Conservation (phyloP, 2,797 vertebrate species). For the Lagothrix lagotricha region DNA sequence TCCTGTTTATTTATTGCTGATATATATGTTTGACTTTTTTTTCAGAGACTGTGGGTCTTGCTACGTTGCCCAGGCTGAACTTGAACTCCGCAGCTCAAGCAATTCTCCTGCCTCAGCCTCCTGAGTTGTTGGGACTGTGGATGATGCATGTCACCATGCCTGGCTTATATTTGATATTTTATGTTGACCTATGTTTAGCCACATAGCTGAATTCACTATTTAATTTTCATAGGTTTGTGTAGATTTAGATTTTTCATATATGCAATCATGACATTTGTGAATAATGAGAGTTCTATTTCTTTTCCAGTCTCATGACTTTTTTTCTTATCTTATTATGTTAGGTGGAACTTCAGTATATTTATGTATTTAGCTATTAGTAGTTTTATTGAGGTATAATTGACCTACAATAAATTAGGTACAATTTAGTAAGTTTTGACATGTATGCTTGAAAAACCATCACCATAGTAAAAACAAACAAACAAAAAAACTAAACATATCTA, state of each 20-base stretch:
- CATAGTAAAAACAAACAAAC: neutral
- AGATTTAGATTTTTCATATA: neutral
- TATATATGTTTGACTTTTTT: neutral
- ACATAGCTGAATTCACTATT: neutral
- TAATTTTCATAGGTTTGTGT: neutral
- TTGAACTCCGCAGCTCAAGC: neutral
- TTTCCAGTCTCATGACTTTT: neutral
- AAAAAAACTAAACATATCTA: neutral
- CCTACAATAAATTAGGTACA: neutral
- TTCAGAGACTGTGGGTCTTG: neutral
- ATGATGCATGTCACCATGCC: neutral
- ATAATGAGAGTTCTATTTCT: neutral
- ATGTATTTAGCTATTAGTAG: neutral
- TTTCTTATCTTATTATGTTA: neutral
- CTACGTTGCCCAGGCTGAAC: neutral
- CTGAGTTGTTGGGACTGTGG: neutral
- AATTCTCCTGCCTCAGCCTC: neutral
- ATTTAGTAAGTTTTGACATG: neutral
- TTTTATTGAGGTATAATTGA: neutral
- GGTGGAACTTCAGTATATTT: neutral
- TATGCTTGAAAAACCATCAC: neutral
- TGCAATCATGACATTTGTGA: neutral
- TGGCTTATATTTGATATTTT: neutral
- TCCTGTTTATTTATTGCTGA: neutral
- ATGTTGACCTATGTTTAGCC: neutral